Conservation (phyloP, 2,797 vertebrate species). For the Loris lydekkerianus region DNA sequence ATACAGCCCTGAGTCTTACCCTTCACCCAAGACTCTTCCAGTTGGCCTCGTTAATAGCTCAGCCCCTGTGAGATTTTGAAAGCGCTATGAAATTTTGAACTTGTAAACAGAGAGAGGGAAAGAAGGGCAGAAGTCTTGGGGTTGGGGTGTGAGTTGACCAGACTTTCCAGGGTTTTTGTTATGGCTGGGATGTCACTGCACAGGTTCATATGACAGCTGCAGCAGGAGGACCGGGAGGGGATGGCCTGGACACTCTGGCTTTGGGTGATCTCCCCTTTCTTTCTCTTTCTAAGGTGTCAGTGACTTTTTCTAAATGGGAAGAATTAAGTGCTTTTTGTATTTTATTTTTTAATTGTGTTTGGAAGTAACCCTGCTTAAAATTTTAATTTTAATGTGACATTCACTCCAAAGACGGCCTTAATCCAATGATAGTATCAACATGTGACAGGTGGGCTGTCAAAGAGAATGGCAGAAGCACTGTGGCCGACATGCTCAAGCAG, state of each 20-base stretch:
- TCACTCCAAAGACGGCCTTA: too few species aligned
- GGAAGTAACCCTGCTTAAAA: not conserved
- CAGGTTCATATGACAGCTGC: not conserved
- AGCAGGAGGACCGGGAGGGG: fast-evolving
- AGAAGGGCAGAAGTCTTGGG: not conserved
- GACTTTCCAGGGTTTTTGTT: not conserved
- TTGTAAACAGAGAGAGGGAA: not conserved
- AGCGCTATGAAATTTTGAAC: not conserved
- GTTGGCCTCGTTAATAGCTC: not conserved
- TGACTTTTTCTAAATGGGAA: conserved; percentile 29
- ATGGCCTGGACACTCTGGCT: not conserved
- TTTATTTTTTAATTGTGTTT: conserved; percentile 4
- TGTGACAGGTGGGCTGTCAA: too few species aligned
- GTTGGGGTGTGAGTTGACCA: not conserved
- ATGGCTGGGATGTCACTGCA: not conserved
- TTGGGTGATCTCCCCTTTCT: not conserved
- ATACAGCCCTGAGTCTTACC: not conserved
- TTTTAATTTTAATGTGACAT: too few species aligned
- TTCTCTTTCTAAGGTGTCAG: not conserved
- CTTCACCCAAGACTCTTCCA: not conserved
- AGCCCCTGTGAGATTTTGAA: not conserved
- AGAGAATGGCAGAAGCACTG: too few species aligned
- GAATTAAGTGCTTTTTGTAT: not conserved
- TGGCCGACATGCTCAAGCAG: too few species aligned
- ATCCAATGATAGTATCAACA: too few species aligned